Evolutionary conservation across 2,113 vertebrate species (phyloP).

Genomic region (Pitta sordida): DNA sequence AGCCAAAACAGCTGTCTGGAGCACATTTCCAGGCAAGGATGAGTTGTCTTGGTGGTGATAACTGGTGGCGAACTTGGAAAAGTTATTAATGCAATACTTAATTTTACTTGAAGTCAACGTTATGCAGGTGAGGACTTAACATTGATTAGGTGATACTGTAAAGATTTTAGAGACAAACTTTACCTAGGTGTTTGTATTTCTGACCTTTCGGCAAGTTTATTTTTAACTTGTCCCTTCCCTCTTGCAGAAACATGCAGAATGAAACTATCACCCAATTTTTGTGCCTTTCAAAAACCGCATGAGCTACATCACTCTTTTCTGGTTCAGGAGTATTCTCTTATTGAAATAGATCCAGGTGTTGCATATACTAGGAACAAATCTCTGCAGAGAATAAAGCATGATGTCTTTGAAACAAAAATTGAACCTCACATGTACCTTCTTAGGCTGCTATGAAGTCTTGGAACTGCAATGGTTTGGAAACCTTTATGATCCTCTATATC

Average conservation of each 20-base stretch:
- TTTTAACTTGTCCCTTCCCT: not conserved
- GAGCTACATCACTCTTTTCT: not conserved
- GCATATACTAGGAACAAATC: not conserved
- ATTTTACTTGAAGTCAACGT: not conserved
- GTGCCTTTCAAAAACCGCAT: not conserved
- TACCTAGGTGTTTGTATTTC: not conserved
- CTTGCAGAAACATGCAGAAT: not conserved
- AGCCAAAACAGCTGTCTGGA: not conserved
- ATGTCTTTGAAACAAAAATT: not conserved
- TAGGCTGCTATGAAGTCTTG: not conserved
- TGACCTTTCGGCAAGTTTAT: not conserved
- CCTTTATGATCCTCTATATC: not conserved
- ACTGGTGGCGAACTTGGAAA: not conserved
- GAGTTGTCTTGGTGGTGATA: not conserved
- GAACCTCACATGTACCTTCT: not conserved
- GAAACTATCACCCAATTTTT: not conserved
- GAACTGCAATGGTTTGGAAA: not conserved
- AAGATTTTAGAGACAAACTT: not conserved
- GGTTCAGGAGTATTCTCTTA: not conserved
- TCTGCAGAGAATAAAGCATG: not conserved
- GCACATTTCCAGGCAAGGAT: not conserved
- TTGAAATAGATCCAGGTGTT: not conserved
- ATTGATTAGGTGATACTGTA: not conserved
- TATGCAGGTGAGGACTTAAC: not conserved
- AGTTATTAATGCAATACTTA: not conserved